These are phyloP conservation scores for Chromobotia macracanthus DNA, from an alignment of 2,797 vertebrate genomes.

Conservation along the genomic window DNA sequence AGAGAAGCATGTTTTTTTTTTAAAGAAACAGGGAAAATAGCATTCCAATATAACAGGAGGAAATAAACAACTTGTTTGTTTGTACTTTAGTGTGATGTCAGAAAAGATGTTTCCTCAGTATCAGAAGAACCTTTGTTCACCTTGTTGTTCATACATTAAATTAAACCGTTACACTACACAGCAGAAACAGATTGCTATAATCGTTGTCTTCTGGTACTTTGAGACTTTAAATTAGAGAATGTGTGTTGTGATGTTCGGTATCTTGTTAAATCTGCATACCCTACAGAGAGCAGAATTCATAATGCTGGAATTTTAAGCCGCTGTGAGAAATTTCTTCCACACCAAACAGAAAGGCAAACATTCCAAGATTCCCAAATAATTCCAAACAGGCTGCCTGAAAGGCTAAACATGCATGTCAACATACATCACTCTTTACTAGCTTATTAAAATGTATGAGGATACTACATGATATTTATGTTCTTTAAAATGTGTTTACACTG, in stretches of 20 bases:
- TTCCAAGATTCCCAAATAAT: no score
- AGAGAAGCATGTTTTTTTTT: neutral
- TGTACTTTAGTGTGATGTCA: neutral
- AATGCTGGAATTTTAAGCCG: neutral
- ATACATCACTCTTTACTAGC: no score
- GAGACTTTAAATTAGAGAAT: neutral
- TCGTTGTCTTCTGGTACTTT: neutral
- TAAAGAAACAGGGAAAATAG: neutral
- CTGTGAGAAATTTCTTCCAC: neutral
- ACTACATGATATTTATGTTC: no score
- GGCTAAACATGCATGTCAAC: no score
- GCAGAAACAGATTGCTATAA: neutral
- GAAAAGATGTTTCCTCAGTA: neutral
- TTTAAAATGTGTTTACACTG: no score
- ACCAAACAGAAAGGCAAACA: no score
- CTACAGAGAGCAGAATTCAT: slow-evolving; percentile 1
- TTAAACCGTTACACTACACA: neutral
- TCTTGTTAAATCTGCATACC: neutral
- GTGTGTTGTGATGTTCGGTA: neutral
- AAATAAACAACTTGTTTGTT: neutral
- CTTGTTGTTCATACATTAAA: neutral
- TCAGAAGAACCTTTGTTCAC: neutral
- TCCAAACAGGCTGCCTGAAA: no score
- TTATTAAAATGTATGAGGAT: no score
- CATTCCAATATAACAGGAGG: neutral